phyloP scores from a whole-genome alignment of 2,797 vertebrate genomes.

The Mus caroli region DNA sequence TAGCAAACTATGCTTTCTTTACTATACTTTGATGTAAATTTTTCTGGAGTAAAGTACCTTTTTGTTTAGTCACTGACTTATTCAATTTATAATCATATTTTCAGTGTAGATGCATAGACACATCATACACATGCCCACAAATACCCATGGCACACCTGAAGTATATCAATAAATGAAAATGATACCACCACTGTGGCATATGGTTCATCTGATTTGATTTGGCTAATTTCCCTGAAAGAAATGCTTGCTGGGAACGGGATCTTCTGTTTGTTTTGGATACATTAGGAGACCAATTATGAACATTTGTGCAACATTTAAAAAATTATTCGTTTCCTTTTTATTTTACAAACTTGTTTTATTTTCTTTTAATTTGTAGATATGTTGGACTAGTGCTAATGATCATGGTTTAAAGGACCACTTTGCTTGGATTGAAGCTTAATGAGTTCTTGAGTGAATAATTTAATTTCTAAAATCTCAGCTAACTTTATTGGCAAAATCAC shows the following conservation, averaged over 20 bases:
- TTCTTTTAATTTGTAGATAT: conserved; percentile 51
- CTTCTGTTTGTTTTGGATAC: conserved; percentile 59
- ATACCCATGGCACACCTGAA: neutral
- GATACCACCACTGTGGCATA: conserved; percentile 35
- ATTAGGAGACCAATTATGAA: conserved; percentile 52
- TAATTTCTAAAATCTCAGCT: conserved; percentile 59
- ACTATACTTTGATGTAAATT: conserved; percentile 14
- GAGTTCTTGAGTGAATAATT: conserved; percentile 58
- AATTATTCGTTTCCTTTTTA: conserved; percentile 52
- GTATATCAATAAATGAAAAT: conserved; percentile 38
- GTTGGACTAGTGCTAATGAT: neutral
- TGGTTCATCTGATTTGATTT: conserved; percentile 68
- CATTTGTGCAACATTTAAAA: conserved; percentile 9
- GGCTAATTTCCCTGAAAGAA: conserved; percentile 66
- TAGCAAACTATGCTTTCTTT: conserved; percentile 24
- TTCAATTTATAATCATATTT: conserved; percentile 53
- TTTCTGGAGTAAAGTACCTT: neutral
- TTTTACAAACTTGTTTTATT: conserved; percentile 48
- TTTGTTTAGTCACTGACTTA: conserved; percentile 46
- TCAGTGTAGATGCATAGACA: neutral
- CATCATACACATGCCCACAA: neutral
- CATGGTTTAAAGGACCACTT: neutral
- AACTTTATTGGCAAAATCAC: conserved; percentile 28
- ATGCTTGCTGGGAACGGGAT: conserved; percentile 46
- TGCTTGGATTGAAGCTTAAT: conserved; percentile 58